A percentile compares a stretch with the other conserved stretches of the same genome.
phyloP scores from a whole-genome alignment of 2,888 invertebrate genomes.

The Timema podura region DNA sequence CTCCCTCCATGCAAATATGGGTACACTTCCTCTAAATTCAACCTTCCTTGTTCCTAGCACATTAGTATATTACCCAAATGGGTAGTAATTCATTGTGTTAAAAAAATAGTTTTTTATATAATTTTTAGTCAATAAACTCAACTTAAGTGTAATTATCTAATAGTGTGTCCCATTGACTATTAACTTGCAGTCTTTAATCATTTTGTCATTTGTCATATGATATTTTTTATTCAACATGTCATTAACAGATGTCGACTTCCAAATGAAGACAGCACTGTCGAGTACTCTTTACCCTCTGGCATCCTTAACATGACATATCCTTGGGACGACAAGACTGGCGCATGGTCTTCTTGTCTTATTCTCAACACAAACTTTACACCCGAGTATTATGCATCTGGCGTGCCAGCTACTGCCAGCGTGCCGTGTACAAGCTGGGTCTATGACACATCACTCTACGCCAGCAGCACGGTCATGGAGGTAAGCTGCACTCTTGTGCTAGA shows the following conservation, averaged over 20 bases:
- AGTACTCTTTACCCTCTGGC: conserved; percentile 47
- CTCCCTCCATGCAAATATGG: too few species aligned
- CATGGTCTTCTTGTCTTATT: conserved; percentile 52
- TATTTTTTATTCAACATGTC: too few species aligned
- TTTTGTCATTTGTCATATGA: too few species aligned
- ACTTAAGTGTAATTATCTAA: too few species aligned
- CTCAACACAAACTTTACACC: conserved; percentile 46
- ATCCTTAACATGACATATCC: conserved; percentile 53
- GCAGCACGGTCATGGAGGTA: conserved; percentile 63
- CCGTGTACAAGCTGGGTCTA: conserved; percentile 57
- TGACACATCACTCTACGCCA: conserved; percentile 55
- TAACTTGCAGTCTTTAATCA: too few species aligned
- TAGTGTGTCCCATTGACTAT: too few species aligned
- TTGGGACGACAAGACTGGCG: conserved; percentile 46
- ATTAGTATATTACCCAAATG: too few species aligned
- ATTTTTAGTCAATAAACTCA: too few species aligned
- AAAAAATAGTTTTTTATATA: too few species aligned
- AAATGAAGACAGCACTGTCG: conserved; percentile 50
- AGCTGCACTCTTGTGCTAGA: conserved; percentile 29
- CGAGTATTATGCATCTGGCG: conserved; percentile 39
- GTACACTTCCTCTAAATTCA: too few species aligned
- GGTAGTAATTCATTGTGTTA: too few species aligned
- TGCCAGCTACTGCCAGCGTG: conserved; percentile 38
- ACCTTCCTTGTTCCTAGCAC: too few species aligned
- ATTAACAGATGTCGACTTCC: conserved; percentile 56